Conservation (phyloP, 1,140 invertebrate species). For the Drosophila sp. region DNA sequence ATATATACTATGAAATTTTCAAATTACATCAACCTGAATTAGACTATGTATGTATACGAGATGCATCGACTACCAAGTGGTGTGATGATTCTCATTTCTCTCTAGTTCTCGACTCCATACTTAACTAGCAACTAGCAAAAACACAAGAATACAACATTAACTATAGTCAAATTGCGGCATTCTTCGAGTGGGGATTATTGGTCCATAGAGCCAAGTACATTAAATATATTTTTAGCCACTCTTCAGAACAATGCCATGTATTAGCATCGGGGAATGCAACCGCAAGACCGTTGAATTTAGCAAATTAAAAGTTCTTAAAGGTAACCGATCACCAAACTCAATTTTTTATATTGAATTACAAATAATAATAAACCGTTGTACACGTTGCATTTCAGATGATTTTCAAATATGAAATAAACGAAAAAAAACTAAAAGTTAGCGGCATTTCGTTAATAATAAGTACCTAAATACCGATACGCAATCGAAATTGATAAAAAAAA, state of each 20-base stretch:
- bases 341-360: background rate
- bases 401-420: too few species aligned
- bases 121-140: conserved; percentile 5
- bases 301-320: background rate
- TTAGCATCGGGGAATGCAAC: background rate
- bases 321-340: background rate
- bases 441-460: too few species aligned
- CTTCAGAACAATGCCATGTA: conserved; percentile 1
- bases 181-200: background rate
- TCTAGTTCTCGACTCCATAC: conserved; percentile 3
- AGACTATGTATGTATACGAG: background rate
- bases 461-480: too few species aligned
- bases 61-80: conserved; percentile 4
- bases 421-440: too few species aligned
- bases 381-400: too few species aligned
- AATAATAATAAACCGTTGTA: too few species aligned
- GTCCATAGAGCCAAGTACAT: conserved; percentile 6
- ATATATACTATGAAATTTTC: conserved; percentile 42
- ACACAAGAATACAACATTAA: conserved; percentile 6
- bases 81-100: conserved; percentile 1
- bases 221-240: background rate
- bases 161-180: conserved; percentile 4
- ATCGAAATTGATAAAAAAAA: background rate
- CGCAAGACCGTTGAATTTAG: background rate
- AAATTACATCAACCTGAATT: conserved; percentile 50